phyloP scores from a whole-genome alignment of 1,140 invertebrate genomes.

The Lepidurus arcticus region DNA sequence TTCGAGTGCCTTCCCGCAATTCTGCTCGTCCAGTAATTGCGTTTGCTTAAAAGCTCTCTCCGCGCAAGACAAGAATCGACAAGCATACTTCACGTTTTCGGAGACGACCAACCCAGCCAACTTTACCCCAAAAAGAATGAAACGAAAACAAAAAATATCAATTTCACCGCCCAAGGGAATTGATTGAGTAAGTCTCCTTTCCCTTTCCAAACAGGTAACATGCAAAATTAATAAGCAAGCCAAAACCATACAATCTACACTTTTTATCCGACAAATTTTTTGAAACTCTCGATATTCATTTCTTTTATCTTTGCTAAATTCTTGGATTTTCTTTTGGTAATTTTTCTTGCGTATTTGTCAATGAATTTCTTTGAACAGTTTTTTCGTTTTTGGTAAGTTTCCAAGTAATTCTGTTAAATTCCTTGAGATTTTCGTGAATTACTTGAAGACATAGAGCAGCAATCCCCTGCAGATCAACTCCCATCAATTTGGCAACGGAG shows the following conservation, averaged over 20 bases:
- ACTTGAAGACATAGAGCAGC: background rate
- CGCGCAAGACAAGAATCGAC: slow-evolving; percentile 13
- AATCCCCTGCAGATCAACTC: background rate
- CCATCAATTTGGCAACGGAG: slow-evolving; percentile 5
- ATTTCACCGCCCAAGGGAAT: background rate
- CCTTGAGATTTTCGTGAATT: background rate
- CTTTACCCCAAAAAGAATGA: background rate
- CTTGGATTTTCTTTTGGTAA: too few relatives aligned
- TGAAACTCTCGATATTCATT: too few relatives aligned
- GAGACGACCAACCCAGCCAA: background rate
- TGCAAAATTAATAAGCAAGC: background rate
- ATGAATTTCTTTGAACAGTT: too few relatives aligned
- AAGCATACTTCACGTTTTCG: background rate
- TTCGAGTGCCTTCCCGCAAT: background rate
- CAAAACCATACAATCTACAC: background rate
- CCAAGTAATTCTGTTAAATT: too few relatives aligned
- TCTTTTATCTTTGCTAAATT: too few relatives aligned
- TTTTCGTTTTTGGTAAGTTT: too few relatives aligned
- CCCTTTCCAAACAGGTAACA: background rate
- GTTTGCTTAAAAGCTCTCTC: slow-evolving; percentile 18
- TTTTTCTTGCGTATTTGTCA: too few relatives aligned
- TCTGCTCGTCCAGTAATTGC: slow-evolving; percentile 21
- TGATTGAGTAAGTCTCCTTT: background rate
- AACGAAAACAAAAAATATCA: background rate
- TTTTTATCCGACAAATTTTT: too few relatives aligned